Evolutionary conservation across 2,113 vertebrate genomes (phyloP), one percentile per base, ranked within the genome.

Genomic region (Megaptera novaeangliae): DNA sequence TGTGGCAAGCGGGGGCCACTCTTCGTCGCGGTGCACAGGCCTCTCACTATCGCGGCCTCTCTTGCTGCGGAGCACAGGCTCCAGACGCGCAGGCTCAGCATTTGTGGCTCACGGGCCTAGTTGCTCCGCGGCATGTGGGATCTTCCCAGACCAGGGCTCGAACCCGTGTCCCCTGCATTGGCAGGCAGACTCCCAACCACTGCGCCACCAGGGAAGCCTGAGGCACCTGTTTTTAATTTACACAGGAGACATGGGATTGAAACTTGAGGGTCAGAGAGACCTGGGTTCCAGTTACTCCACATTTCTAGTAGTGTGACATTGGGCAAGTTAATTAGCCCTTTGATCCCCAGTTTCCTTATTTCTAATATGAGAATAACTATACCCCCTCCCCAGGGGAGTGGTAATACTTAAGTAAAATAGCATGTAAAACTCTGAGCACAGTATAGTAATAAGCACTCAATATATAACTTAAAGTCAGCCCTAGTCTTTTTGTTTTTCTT

Each of bases 401-500:
- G 29, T 81, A 85, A 92, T 39, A 46, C n/a, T 92, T 80, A 81
- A 36, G 68, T 85, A 21, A 84, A 94, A 84, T 80, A n/a, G 6
- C 2, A 68, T 31, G 46, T 36, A 89, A 69, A 92, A 18, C 36
- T 77, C 75, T 66, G 57, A 95, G 66, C 36, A 72, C 10, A 75
- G n/a, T 81, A 66, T 18, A 36, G 25, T 91, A 75, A 36, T 66
- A 85, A 94, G 27, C 52, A 69, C 46, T 95, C 31, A 66, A 34
- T 78, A 81, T 36, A 61, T 31, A 23, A 15, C 57, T 88, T 69
- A 80, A 84, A 77, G n/a, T 63, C 10, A n/a, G 29, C 23, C 2
- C n/a, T 90, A 41, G 25, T 72, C 12, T 68, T 96, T 88, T 68
- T 52, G 23, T 92, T 95, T 85, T 90, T 63, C 66, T 77, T 96